Conservation (phyloP, 2,888 invertebrate genomes). For the Hyalella azteca region DNA sequence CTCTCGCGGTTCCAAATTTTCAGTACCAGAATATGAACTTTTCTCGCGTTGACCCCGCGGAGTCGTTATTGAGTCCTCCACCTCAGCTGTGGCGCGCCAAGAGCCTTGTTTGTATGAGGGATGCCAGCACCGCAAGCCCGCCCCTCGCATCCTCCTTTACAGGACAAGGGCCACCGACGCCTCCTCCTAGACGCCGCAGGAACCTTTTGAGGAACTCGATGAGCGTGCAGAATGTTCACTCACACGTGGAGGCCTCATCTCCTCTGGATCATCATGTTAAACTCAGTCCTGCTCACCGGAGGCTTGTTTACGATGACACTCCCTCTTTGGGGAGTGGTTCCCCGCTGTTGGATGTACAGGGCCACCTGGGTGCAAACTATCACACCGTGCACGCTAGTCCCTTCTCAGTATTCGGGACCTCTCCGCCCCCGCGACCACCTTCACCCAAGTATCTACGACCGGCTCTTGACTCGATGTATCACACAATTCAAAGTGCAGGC, state of each 20-base stretch:
- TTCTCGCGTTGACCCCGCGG: too few species aligned
- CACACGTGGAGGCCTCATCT: too few species aligned
- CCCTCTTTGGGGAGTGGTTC: too few species aligned
- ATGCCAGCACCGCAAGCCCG: neutral
- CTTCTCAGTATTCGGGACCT: neutral
- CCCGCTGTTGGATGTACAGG: too few species aligned
- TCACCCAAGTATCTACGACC: neutral
- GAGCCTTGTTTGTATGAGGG: neutral
- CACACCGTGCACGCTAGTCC: conserved; percentile 8
- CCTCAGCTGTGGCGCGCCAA: neutral
- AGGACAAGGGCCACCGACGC: neutral
- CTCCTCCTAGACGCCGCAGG: conserved; percentile 8
- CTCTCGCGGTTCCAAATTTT: too few species aligned
- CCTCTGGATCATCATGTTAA: neutral
- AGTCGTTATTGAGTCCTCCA: too few species aligned
- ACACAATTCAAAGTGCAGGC: neutral
- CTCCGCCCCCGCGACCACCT: neutral
- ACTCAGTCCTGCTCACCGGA: neutral
- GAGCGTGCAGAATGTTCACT: neutral
- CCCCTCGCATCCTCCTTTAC: neutral
- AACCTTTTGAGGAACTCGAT: neutral
- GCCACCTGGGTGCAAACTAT: neutral
- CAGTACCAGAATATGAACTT: too few species aligned
- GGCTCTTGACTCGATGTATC: neutral
- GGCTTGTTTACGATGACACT: neutral